Percentiles rank a stretch among this genome's conserved stretches.
Evolutionary conservation across 2,113 vertebrate species (phyloP).

Genomic region (Odontesthes bonariensis): DNA sequence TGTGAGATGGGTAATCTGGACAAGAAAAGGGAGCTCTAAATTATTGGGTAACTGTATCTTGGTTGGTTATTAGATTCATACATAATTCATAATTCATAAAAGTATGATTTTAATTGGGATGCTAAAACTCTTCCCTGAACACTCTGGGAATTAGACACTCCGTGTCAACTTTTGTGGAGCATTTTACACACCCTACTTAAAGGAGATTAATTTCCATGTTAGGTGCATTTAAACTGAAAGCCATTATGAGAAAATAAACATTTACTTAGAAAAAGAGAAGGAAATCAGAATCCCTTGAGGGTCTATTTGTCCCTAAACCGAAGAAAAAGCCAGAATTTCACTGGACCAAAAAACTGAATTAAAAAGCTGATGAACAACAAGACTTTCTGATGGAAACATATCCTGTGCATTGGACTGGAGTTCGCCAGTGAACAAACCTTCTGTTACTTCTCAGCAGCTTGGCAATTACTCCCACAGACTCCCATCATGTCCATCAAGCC

Average conservation of each 20-base stretch:
- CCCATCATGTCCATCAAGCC: not conserved
- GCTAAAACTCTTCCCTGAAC: not conserved
- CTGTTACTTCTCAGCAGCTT: not conserved
- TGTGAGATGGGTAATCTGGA: not conserved
- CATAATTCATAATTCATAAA: not conserved
- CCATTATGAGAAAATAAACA: not conserved
- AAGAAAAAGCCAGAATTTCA: not conserved
- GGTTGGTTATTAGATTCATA: not conserved
- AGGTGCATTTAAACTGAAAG: not conserved
- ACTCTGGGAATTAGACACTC: not conserved
- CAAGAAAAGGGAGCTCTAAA: not conserved
- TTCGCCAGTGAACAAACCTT: not conserved
- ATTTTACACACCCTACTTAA: not conserved
- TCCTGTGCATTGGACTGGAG: too few species aligned
- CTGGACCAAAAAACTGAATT: not conserved
- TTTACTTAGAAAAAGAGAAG: not conserved
- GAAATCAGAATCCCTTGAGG: not conserved
- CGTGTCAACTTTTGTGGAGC: not conserved
- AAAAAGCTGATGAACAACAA: not conserved
- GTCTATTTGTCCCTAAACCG: not conserved
- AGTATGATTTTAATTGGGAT: not conserved
- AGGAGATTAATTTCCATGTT: not conserved
- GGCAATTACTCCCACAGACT: conserved; percentile 3
- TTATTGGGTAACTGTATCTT: not conserved
- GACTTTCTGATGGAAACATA: not conserved